Evolutionary conservation across 1,140 invertebrate genomes (phyloP), one percentile per base, ranked within the genome.

Genomic region (Phymorhynchus buccinoides): DNA sequence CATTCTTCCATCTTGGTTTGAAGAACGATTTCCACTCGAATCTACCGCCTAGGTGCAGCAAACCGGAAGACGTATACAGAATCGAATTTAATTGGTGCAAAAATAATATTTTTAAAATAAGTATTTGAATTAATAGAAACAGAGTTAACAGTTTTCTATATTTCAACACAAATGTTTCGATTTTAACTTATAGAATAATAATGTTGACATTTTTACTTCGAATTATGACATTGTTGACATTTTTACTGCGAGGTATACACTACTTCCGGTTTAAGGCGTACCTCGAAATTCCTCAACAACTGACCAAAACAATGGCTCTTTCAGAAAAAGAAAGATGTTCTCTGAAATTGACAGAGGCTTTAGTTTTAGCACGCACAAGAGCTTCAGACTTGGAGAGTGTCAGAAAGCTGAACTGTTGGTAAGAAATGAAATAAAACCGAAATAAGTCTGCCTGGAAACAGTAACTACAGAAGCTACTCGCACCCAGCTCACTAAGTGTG

Each of bases 371-470:
- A 3, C 83, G 90, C 42, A 89, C 90, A 30, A 77, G 90, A 48
- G 88, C 90, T 9, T 71, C 85, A 22, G 90, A 90, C 78, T 84
- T 90, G 35, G 90, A 90, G 44, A 90, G 88, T 79, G 89, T 90
- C 1, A 66, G 85, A 37, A 90, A 90, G 82, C 82, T 90, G 3
- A 90, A 90, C 66, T 90, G 90, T 73, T 90, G 90, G 90, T 90
- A 84, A 81, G 88, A 37, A 71, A 71, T 12, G 22, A n/a, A n/a
- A n/a, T n/a, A n/a, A n/a, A n/a, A n/a, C n/a, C n/a, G n/a, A n/a
- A n/a, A n/a, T n/a, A n/a, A n/a, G n/a, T n/a, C n/a, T n/a, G n/a
- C n/a, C n/a, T n/a, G n/a, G n/a, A n/a, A n/a, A n/a, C n/a, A n/a
- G n/a, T n/a, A n/a, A n/a, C n/a, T n/a, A n/a, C n/a, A n/a, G n/a